Conservation (phyloP, 2,113 vertebrate species). For the Megaptera novaeangliae region DNA sequence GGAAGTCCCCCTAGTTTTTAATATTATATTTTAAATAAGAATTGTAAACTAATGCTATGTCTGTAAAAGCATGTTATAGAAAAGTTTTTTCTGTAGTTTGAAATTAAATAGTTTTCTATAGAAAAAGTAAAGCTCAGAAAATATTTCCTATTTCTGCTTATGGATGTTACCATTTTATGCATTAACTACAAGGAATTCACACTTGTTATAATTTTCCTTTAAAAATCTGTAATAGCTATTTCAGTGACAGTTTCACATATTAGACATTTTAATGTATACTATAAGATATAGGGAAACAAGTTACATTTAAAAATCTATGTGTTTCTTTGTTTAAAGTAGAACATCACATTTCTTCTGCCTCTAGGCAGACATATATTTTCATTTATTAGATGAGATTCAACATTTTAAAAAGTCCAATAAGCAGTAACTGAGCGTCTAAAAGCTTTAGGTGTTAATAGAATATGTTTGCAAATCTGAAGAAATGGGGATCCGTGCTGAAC, state of each 20-base stretch:
- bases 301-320: not conserved
- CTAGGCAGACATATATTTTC: not conserved
- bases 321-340: not conserved
- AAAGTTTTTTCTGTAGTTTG: not conserved
- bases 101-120: not conserved
- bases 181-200: not conserved
- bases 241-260: not conserved
- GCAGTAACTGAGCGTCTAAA: not conserved
- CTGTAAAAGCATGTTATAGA: not conserved
- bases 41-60: not conserved
- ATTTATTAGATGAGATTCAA: conserved; percentile 16
- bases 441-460: not conserved
- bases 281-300: not conserved
- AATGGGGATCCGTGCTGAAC: not conserved
- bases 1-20: not conserved
- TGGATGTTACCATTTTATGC: not conserved
- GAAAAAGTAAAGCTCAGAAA: not conserved
- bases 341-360: not conserved
- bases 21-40: not conserved
- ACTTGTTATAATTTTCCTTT: not conserved
- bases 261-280: not conserved
- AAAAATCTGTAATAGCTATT: not conserved
- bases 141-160: not conserved
- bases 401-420: not conserved
- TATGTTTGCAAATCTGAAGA: not conserved